Percentiles rank a stretch among this genome's conserved stretches.
Evolutionary conservation across 2,888 invertebrate species (phyloP).

Genomic region (Nemurella pictetii): DNA sequence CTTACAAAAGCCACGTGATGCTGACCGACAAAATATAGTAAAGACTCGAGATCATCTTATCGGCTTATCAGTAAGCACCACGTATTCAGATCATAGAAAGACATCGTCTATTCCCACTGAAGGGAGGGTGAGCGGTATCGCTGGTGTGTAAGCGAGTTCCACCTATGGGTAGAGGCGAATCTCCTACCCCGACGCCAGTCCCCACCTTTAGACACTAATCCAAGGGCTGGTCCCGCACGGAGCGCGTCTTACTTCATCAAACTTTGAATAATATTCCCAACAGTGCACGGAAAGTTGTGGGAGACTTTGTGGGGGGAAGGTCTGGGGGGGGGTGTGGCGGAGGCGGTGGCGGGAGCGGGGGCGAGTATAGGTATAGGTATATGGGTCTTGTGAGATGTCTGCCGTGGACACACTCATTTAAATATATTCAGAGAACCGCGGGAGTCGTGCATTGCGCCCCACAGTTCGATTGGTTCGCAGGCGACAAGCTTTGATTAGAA

Average conservation of each 20-base stretch:
- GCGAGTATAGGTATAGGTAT: neutral
- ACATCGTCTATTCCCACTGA: neutral
- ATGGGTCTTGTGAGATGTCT: neutral
- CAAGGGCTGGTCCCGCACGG: neutral
- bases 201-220: neutral
- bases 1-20: neutral
- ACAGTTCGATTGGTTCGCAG: neutral
- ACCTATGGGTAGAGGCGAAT: neutral
- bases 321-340: neutral
- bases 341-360: neutral
- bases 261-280: neutral
- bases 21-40: neutral
- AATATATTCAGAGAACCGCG: neutral
- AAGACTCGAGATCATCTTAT: neutral
- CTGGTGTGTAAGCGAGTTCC: neutral
- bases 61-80: neutral
- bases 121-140: neutral
- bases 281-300: neutral
- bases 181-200: neutral
- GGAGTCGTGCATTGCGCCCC: neutral
- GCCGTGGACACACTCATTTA: neutral
- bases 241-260: neutral
- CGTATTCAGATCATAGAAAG: neutral
- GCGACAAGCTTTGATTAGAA: neutral
- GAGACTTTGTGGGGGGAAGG: neutral